Evolutionary conservation across 2,888 invertebrate genomes (phyloP).

Genomic region (Apocheima hispidaria): DNA sequence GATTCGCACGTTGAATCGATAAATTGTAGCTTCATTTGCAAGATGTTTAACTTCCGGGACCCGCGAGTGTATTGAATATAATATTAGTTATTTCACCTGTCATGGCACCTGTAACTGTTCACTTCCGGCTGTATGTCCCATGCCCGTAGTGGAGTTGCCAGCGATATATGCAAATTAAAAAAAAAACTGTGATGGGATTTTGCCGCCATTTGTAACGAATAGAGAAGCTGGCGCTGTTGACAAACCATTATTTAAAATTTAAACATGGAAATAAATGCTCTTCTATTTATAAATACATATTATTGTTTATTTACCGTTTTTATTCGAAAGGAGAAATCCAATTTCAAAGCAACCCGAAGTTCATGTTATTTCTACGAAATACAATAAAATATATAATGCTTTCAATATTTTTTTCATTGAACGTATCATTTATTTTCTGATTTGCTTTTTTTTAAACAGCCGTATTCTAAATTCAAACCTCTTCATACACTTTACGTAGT

Average conservation of each 20-base stretch:
- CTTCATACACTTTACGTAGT: conserved; percentile 8
- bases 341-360: no score
- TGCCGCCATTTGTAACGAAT: not conserved
- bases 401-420: not conserved
- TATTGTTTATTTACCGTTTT: no score
- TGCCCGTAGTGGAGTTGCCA: conserved; percentile 28
- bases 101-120: conserved; percentile 42
- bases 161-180: not conserved
- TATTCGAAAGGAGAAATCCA: no score
- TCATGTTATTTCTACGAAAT: no score
- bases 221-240: no score
- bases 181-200: not conserved
- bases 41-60: conserved; percentile 48
- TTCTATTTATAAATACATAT: no score
- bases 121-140: conserved; percentile 31
- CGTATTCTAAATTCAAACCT: not conserved
- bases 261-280: no score
- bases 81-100: conserved; percentile 48
- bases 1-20: conserved; percentile 30
- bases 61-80: conserved; percentile 38
- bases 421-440: not conserved
- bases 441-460: not conserved
- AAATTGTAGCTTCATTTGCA: conserved; percentile 44
- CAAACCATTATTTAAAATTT: no score
- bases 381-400: no score